Percentiles rank a stretch among this genome's conserved stretches.
Evolutionary conservation across 2,113 vertebrate species (phyloP).

Genomic region (Hyperoodon ampullatus): DNA sequence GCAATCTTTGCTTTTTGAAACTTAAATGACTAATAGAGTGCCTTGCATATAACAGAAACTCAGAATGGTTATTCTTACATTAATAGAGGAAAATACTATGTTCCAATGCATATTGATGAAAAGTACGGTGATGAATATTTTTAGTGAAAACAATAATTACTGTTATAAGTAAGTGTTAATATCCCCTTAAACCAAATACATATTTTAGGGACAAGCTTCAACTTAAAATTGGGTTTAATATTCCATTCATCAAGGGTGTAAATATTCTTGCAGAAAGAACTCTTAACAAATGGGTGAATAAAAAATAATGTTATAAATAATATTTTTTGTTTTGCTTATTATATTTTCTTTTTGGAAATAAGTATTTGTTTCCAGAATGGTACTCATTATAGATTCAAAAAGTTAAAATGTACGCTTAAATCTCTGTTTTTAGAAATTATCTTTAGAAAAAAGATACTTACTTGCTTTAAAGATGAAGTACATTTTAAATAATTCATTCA

Average conservation of each 20-base stretch:
- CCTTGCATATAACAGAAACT: background rate
- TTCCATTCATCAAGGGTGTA: background rate
- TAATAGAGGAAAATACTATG: background rate
- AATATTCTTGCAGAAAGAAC: background rate
- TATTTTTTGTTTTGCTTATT: background rate
- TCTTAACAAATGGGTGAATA: background rate
- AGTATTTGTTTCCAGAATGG: constrained; percentile 34
- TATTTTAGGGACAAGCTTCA: background rate
- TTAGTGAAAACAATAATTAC: background rate
- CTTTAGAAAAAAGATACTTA: constrained; percentile 31
- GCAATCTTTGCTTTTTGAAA: background rate
- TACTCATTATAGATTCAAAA: constrained; percentile 16
- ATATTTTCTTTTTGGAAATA: constrained; percentile 32
- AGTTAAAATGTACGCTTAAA: constrained; percentile 47
- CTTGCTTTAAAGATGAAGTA: constrained; percentile 46
- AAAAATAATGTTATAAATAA: constrained; percentile 1
- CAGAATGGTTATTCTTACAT: background rate
- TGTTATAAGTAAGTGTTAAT: background rate
- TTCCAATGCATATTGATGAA: background rate
- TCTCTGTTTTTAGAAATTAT: constrained; percentile 18
- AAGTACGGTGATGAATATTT: background rate
- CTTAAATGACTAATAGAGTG: background rate
- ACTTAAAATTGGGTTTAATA: constrained; percentile 16
- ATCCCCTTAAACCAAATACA: background rate
- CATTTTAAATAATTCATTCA: constrained; percentile 64